A percentile compares a stretch with the other conserved stretches of the same genome.
phyloP scores from a whole-genome alignment of 2,888 invertebrate species.

The Branchinecta sandiegonensis region DNA sequence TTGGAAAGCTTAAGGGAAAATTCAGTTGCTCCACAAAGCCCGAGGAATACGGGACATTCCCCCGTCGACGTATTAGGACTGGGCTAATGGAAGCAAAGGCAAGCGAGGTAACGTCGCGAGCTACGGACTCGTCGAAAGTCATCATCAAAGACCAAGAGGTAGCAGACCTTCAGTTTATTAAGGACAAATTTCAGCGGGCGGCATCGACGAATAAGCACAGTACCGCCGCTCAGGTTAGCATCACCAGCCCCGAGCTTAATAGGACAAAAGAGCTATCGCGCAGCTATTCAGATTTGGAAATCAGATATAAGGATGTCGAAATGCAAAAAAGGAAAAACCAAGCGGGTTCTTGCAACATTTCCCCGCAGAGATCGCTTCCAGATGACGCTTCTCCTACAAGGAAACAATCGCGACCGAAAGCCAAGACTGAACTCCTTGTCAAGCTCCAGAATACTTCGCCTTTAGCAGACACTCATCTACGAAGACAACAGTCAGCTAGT shows the following conservation, averaged over 20 bases:
- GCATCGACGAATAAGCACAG: neutral
- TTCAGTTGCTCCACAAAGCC: conserved; percentile 39
- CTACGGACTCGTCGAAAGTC: conserved; percentile 40
- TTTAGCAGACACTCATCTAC: neutral
- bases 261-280: neutral
- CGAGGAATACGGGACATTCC: neutral
- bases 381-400: neutral
- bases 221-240: neutral
- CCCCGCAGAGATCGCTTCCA: no score
- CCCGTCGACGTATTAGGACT: neutral
- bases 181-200: neutral
- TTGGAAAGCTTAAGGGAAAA: conserved; percentile 56
- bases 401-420: neutral
- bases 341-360: neutral
- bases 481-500: neutral
- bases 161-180: conserved; percentile 40
- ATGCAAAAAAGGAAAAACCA: neutral
- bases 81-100: conserved; percentile 24
- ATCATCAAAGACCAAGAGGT: conserved; percentile 39
- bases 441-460: neutral
- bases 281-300: neutral
- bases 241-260: neutral
- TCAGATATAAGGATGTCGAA: neutral
- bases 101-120: conserved; percentile 61
- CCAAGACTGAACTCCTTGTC: neutral